Evolutionary conservation across 2,797 vertebrate genomes (phyloP), one percentile per base, ranked within the genome.

Genomic region (Tenualosa ilisha): DNA sequence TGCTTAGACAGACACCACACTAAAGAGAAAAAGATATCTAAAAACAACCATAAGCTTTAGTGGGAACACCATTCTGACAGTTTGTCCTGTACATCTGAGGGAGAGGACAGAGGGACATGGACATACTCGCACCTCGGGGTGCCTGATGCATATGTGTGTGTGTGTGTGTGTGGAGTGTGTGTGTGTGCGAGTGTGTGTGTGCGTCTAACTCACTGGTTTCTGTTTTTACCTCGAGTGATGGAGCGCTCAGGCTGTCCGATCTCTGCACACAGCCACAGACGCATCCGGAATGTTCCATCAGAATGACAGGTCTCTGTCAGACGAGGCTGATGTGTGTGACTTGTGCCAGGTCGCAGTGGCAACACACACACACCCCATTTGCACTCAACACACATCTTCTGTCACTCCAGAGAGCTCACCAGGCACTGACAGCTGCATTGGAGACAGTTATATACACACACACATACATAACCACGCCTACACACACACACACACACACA

Each of bases 241-340:
- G 54, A 56, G 61, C 13, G 26, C 11, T 72, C 11, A 17, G 13
- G 31, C 31, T 3, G 31, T 15, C 26, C 13, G 13, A 37, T 65
- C 9, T 12, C 15, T 15, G 31, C 17, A 15, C 31, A 15, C 13
- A 3, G 26, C 26, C 24, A 2, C 2, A 8, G 65, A 40, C 31
- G 15, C 65, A 37, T 72, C 65, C 31, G 3, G 31, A 37, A 15
- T 40, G 15, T 40, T 37, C 26, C 1, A 4, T 1, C 11, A 12
- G 4, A 72, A 37, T 72, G 65, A 72, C 65, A 72, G 65, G 12
- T 72, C 31, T 37, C 65, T 40, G 65, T 72, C 65, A 72, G 65
- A 37, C 31, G 9, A 12, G 13, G 26, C 31, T 15, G 65, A 72
- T 72, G 65, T 37, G 26, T 37, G 31, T 72, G 65, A 72, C 13